Base-by-base conservation (phyloP, 2,888 invertebrate genomes). In the Euspilapteryx auroguttella region DNA sequence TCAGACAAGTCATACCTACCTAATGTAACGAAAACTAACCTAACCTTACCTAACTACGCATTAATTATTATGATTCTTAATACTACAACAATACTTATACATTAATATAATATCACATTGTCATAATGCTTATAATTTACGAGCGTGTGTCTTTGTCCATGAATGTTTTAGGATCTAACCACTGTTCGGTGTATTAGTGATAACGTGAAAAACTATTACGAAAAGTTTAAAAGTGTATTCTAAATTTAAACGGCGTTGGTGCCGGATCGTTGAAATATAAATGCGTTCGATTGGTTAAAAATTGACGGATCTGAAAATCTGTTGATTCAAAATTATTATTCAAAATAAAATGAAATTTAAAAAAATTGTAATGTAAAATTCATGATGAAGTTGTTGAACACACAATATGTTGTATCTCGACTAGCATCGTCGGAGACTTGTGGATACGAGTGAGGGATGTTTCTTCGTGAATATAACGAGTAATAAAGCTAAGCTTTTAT, bases 401-500 rank as follows among this genome's bases (percentile, higher is more conserved):
- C n/a, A n/a, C n/a, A n/a, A n/a, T n/a, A n/a, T n/a, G n/a, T n/a
- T n/a, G n/a, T n/a, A n/a, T n/a, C n/a, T n/a, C n/a, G n/a, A n/a
- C n/a, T n/a, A n/a, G n/a, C 17, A 8, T 5, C 5, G 17, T 8
- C 17, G 17, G 50, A 61, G 52, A 66, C 58, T 61, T 71, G 73
- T 75, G 71, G 63, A 55, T 59, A 59, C 55, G 62, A 57, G 61
- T 63, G 66, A 69, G 64, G 68, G 63, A 68, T 69, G 76, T 76
- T 77, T 77, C 71, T 82, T 78, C 76, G 71, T 82, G 78, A 81
- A 81, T 82, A 81, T 76, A 79, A 82, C 80, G 80, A 82, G 79
- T 82, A 82, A 82, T 82, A 82, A 82, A 82, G 82, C 82, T 82
- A 82, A 83, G 82, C 82, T 82, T 83, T 82, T 82, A 83, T 82